A percentile compares a stretch with the other conserved stretches of the same genome.
phyloP scores from a whole-genome alignment of 2,888 invertebrate species.

The Eilema caniola region DNA sequence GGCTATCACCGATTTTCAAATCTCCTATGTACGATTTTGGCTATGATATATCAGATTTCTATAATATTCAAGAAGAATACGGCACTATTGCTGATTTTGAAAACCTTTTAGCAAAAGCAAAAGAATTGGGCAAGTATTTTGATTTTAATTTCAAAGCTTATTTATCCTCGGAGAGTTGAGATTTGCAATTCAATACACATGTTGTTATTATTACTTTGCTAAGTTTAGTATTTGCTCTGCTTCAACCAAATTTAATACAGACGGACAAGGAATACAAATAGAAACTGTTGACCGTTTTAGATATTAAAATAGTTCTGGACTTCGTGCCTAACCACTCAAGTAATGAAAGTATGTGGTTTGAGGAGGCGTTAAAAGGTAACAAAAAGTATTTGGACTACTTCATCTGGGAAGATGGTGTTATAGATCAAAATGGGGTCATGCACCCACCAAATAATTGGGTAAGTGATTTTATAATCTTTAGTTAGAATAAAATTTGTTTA shows the following conservation, averaged over 20 bases:
- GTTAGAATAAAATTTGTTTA: too few species aligned
- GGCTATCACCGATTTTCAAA: slow-evolving; percentile 91
- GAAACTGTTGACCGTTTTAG: slow-evolving; percentile 60
- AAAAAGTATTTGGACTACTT: slow-evolving; percentile 91
- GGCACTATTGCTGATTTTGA: slow-evolving; percentile 92
- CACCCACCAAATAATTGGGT: slow-evolving; percentile 93
- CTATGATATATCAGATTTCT: slow-evolving; percentile 92
- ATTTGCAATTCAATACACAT: background rate
- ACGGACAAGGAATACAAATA: background rate
- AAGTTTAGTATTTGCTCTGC: background rate
- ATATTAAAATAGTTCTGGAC: slow-evolving; percentile 88
- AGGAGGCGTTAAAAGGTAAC: slow-evolving; percentile 88
- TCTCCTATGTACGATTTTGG: slow-evolving; percentile 95
- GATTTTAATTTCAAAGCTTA: background rate
- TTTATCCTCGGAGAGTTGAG: too few species aligned
- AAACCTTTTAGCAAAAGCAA: slow-evolving; percentile 84
- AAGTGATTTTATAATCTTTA: slow-evolving; percentile 43
- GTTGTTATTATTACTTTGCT: background rate
- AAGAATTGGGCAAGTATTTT: slow-evolving; percentile 75
- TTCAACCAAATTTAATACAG: background rate
- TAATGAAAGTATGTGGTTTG: slow-evolving; percentile 95
- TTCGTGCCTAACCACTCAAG: slow-evolving; percentile 93
- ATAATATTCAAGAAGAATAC: slow-evolving; percentile 89
- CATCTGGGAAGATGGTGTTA: slow-evolving; percentile 90
- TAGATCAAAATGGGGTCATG: slow-evolving; percentile 77